Percentiles rank a stretch among this genome's conserved stretches.
These are phyloP conservation scores for Pedionomus torquatus DNA, from an alignment of 2,113 vertebrate species.

Conservation along the genomic window DNA sequence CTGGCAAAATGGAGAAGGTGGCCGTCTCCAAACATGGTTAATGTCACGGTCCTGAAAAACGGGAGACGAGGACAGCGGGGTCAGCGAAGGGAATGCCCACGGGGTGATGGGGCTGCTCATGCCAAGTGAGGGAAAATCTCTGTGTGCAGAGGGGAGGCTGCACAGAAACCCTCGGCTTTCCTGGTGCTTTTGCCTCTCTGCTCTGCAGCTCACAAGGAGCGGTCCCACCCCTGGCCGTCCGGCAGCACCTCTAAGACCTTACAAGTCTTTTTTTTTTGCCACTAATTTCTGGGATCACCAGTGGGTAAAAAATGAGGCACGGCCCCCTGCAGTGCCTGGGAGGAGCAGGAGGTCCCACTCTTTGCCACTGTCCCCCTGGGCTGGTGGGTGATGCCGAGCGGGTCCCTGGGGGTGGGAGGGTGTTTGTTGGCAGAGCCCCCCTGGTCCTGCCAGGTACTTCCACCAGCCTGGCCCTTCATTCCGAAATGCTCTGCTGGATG, in stretches of 20 bases:
- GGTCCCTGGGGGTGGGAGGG: background rate
- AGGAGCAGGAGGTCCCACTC: background rate
- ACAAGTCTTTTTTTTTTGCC: background rate
- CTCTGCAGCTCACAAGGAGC: background rate
- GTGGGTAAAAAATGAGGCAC: background rate
- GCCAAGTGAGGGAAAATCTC: background rate
- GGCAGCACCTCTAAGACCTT: background rate
- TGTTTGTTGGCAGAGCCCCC: rapidly evolving
- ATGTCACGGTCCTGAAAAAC: background rate
- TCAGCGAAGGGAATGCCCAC: background rate
- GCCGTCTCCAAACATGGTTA: background rate
- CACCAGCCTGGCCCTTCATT: background rate
- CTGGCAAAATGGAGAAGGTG: background rate
- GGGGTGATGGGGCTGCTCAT: rapidly evolving
- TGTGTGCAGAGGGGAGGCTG: too few relatives aligned
- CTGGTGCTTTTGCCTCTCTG: rapidly evolving
- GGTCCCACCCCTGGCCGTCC: rapidly evolving
- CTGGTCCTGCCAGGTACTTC: background rate
- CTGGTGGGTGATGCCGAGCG: background rate
- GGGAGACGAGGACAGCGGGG: background rate
- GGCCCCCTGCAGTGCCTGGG: too few relatives aligned
- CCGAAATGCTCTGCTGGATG: background rate
- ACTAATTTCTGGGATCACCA: background rate
- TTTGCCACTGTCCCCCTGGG: background rate
- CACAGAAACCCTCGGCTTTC: background rate